These are phyloP conservation scores for Adela reaumurella DNA, from an alignment of 2,888 invertebrate species.

Conservation along the genomic window DNA sequence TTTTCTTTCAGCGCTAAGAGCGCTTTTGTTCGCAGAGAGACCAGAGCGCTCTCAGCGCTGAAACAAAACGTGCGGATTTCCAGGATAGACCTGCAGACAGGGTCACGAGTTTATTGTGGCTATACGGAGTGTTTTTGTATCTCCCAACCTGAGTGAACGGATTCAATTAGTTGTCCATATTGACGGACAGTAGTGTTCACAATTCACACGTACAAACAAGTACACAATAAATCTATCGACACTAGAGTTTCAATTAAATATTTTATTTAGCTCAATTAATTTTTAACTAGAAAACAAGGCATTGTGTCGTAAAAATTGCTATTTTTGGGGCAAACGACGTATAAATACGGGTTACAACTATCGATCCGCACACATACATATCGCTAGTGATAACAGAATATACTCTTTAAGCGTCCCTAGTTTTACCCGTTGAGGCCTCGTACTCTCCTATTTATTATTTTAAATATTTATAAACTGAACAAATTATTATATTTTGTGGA, in stretches of 20 bases:
- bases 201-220: not conserved
- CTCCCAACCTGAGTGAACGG: no score
- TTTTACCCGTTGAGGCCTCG: not conserved
- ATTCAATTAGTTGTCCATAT: no score
- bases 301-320: not conserved
- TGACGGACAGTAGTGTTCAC: no score
- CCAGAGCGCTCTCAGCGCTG: no score
- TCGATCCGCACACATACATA: no score
- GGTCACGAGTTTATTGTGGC: no score
- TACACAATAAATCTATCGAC: not conserved
- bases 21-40: no score
- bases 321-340: not conserved
- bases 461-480: not conserved
- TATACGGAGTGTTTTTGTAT: no score
- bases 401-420: not conserved
- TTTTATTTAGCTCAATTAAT: not conserved
- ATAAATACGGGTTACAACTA: not conserved
- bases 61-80: no score
- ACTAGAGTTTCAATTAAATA: not conserved
- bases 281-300: not conserved
- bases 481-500: not conserved
- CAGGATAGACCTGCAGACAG: no score
- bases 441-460: no score
- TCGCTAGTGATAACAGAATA: not conserved
- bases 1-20: no score